These are phyloP conservation scores for Eueremaeus valkanovi DNA, from an alignment of 2,888 invertebrate species.

Conservation along the genomic window DNA sequence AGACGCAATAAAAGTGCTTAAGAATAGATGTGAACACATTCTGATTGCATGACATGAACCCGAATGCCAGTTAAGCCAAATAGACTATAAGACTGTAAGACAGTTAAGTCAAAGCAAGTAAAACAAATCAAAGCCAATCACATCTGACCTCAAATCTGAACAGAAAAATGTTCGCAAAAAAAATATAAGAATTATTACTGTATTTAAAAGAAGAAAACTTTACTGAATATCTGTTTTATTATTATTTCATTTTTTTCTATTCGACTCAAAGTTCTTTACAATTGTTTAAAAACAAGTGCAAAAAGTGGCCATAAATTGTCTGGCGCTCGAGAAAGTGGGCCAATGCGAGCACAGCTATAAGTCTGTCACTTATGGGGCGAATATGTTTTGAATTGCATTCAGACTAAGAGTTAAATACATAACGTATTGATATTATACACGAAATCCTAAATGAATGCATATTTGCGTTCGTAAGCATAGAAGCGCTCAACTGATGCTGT, in stretches of 20 bases:
- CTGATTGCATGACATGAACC: neutral
- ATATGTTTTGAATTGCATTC: neutral
- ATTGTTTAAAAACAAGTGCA: slow-evolving; percentile 7
- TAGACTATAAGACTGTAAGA: neutral
- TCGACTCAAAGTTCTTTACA: neutral
- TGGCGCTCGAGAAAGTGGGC: slow-evolving; percentile 3
- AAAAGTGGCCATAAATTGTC: slow-evolving; percentile 21
- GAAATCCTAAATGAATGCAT: no score
- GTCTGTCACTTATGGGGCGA: neutral
- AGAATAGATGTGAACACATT: neutral
- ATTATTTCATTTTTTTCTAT: neutral
- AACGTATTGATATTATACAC: no score
- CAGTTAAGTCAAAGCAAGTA: neutral
- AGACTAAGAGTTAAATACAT: no score
- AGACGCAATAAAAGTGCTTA: neutral
- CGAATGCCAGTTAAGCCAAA: neutral
- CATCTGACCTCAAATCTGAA: neutral
- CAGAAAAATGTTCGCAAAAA: neutral
- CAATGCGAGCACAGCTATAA: neutral
- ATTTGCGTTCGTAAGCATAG: no score
- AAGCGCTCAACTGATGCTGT: neutral
- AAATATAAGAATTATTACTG: neutral
- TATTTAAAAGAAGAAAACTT: no score
- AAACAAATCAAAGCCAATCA: neutral
- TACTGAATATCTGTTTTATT: no score